Conservation (phyloP, 2,888 invertebrate genomes). For the Sminthurides aquaticus region DNA sequence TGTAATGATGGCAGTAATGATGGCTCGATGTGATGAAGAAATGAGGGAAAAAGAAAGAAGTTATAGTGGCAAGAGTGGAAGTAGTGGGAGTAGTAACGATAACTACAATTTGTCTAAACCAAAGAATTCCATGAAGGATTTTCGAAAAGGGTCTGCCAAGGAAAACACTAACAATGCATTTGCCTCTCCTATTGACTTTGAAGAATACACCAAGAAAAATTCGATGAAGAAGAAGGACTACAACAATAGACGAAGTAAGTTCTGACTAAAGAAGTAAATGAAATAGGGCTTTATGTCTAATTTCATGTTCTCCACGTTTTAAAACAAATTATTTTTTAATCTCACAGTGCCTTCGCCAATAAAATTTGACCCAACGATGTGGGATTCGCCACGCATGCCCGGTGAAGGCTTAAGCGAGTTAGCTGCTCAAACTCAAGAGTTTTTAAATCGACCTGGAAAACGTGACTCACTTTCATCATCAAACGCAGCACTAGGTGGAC, state of each 20-base stretch:
- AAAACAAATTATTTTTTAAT: slow-evolving; percentile 4
- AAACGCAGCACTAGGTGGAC: background rate
- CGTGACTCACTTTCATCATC: background rate
- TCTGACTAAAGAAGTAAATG: background rate
- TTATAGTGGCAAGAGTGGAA: slow-evolving; percentile 23
- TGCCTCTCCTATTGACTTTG: slow-evolving; percentile 11
- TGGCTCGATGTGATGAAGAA: slow-evolving; percentile 23
- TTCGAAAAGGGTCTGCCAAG: slow-evolving; percentile 19
- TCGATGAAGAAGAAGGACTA: slow-evolving; percentile 24
- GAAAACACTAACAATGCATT: slow-evolving; percentile 21
- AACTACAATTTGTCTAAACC: background rate
- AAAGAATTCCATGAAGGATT: slow-evolving; percentile 14
- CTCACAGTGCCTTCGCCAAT: slow-evolving; percentile 14
- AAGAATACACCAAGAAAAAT: slow-evolving; percentile 16
- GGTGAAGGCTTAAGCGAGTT: slow-evolving; percentile 38
- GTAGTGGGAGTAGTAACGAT: slow-evolving; percentile 24
- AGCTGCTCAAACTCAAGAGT: slow-evolving; percentile 36
- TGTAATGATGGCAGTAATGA: slow-evolving; percentile 39
- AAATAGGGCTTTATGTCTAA: background rate
- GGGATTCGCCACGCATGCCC: slow-evolving; percentile 37
- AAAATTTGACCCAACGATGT: slow-evolving; percentile 27
- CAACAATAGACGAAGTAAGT: background rate
- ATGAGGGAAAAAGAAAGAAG: slow-evolving; percentile 26
- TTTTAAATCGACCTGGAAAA: slow-evolving; percentile 29
- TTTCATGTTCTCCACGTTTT: background rate